Conservation (phyloP, 2,113 vertebrate species). For the Centropus bengalensis region DNA sequence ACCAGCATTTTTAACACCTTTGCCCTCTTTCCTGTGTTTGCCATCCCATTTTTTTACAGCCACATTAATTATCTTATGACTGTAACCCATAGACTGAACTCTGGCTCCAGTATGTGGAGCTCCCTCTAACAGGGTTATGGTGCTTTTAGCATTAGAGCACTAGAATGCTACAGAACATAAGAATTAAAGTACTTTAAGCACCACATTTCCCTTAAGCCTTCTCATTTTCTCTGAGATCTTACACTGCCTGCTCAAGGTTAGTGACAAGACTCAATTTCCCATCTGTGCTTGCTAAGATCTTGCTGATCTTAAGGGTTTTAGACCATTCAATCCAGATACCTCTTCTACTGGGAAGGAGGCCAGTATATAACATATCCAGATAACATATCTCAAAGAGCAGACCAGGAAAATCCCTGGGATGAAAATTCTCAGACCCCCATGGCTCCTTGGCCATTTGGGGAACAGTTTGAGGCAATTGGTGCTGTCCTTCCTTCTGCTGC, state of each 20-base stretch:
- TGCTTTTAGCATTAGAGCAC: not conserved
- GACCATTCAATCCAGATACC: not conserved
- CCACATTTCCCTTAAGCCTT: not conserved
- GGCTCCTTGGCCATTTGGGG: not conserved
- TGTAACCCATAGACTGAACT: not conserved
- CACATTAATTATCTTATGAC: not conserved
- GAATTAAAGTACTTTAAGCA: not conserved
- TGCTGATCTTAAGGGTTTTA: not conserved
- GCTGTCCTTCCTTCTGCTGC: not conserved
- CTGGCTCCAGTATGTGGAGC: not conserved
- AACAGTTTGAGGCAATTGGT: not conserved
- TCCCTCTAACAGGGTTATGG: not conserved
- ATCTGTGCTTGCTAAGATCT: not conserved
- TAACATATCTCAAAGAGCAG: not conserved
- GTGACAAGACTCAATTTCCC: not conserved
- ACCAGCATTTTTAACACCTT: not conserved
- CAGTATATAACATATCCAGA: too few species aligned
- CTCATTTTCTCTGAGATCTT: not conserved
- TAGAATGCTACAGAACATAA: not conserved
- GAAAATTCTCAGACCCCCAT: not conserved
- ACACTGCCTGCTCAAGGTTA: not conserved
- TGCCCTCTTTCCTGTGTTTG: not conserved
- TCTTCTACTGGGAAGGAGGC: not conserved
- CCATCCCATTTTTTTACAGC: not conserved
- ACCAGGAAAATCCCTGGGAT: not conserved